Percentiles rank a stretch among this genome's conserved stretches.
phyloP scores from a whole-genome alignment of 2,888 invertebrate species.

The Baccha elongata region DNA sequence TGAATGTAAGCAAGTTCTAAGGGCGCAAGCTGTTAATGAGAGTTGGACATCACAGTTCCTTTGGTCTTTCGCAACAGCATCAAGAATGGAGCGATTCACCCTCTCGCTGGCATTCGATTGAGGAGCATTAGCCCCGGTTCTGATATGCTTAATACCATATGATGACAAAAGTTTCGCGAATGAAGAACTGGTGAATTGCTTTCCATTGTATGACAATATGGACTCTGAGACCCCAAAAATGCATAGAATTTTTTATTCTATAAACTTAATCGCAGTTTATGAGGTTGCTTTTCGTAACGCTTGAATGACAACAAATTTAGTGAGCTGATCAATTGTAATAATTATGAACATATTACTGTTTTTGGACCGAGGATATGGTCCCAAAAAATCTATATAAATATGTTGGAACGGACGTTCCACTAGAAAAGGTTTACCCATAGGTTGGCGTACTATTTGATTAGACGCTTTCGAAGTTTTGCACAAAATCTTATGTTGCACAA shows the following conservation, averaged over 20 bases:
- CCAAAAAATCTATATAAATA: too few relatives aligned
- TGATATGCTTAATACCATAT: background rate
- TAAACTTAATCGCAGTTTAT: background rate
- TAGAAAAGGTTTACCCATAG: background rate
- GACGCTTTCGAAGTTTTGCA: too few relatives aligned
- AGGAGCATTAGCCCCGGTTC: background rate
- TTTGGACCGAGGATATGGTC: background rate
- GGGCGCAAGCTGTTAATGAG: background rate
- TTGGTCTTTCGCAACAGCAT: background rate
- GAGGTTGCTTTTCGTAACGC: background rate
- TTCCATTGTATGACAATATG: too few relatives aligned
- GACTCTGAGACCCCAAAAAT: conserved; percentile 3
- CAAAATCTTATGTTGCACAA: too few relatives aligned
- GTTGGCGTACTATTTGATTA: background rate
- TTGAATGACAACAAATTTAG: conserved; percentile 16
- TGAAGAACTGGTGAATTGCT: background rate
- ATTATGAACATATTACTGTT: background rate
- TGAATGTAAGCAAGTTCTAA: background rate
- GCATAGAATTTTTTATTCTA: background rate
- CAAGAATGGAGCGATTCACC: too few relatives aligned
- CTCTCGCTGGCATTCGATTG: too few relatives aligned
- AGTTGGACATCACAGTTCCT: background rate
- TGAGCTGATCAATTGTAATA: background rate
- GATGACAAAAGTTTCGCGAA: background rate
- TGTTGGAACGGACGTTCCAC: too few relatives aligned